Conservation (phyloP, 2,888 invertebrate genomes). For the Ephialtes manifestator region DNA sequence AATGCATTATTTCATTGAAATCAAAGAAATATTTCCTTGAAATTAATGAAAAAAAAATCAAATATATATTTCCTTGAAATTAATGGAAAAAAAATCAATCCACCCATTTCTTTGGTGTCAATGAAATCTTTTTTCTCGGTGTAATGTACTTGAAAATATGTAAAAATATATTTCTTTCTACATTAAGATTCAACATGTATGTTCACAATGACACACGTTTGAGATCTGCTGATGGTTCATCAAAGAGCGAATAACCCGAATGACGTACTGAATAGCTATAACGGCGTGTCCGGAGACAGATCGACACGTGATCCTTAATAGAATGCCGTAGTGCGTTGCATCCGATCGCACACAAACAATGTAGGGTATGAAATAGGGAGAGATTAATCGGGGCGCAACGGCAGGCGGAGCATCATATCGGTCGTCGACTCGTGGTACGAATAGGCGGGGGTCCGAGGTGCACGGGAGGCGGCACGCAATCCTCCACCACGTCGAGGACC, state of each 20-base stretch:
- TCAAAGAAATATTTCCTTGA: too few relatives aligned
- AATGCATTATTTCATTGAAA: too few relatives aligned
- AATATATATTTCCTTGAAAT: too few relatives aligned
- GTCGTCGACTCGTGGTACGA: slow-evolving; percentile 46
- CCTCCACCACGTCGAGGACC: slow-evolving; percentile 48
- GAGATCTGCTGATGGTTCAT: background rate
- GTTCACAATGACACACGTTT: background rate
- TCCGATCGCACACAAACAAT: slow-evolving; percentile 37
- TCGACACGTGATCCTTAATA: slow-evolving; percentile 53
- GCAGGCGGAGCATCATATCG: slow-evolving; percentile 39
- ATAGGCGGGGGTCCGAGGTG: slow-evolving; percentile 35
- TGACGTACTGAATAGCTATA: slow-evolving; percentile 22
- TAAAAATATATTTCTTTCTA: too few relatives aligned
- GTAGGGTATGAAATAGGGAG: background rate
- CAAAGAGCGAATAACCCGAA: slow-evolving; percentile 22
- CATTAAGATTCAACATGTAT: too few relatives aligned
- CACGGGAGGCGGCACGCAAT: slow-evolving; percentile 54
- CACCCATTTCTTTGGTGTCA: too few relatives aligned
- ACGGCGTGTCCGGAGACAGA: slow-evolving; percentile 22
- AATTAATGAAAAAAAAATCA: too few relatives aligned
- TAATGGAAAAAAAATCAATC: too few relatives aligned
- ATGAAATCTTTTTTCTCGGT: too few relatives aligned
- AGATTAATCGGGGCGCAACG: slow-evolving; percentile 40
- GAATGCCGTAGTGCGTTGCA: slow-evolving; percentile 27
- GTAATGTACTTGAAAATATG: too few relatives aligned